Evolutionary conservation across 2,113 vertebrate species (phyloP).

Genomic region (Bucco capensis): DNA sequence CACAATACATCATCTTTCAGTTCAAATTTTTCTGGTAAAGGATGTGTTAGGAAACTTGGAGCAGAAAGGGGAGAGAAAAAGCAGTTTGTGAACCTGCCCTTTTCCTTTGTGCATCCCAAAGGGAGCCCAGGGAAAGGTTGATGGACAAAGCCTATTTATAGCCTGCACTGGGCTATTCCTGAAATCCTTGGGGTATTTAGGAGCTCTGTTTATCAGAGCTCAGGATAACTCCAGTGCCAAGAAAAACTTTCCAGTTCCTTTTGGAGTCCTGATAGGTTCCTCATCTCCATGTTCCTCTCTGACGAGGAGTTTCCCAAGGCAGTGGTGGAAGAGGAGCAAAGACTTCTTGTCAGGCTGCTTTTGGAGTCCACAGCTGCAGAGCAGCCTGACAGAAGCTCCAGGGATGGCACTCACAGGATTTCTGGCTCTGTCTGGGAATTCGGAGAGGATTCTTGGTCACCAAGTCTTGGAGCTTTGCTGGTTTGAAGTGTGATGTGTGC

Average conservation of each 20-base stretch:
- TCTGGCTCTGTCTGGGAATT: neutral
- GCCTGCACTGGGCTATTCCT: neutral
- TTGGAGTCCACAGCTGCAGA: neutral
- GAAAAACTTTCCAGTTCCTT: neutral
- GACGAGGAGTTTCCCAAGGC: neutral
- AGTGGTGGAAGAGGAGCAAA: neutral
- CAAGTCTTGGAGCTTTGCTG: neutral
- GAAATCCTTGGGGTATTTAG: neutral
- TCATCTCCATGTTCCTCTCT: neutral
- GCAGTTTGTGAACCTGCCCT: neutral
- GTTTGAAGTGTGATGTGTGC: neutral
- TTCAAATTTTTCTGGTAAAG: neutral
- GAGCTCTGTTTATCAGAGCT: neutral
- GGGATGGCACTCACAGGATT: neutral
- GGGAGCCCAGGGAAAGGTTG: neutral
- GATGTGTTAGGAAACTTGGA: neutral
- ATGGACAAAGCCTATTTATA: neutral
- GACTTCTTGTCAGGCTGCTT: neutral
- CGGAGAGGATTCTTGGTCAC: neutral
- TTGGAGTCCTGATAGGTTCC: neutral
- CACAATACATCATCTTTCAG: neutral
- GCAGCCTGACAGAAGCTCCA: neutral
- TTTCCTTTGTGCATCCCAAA: neutral
- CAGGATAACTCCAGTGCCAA: neutral
- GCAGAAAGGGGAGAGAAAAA: neutral